Base-by-base conservation (phyloP, 2,113 vertebrate species). In the Atherinomorus stipes region DNA sequence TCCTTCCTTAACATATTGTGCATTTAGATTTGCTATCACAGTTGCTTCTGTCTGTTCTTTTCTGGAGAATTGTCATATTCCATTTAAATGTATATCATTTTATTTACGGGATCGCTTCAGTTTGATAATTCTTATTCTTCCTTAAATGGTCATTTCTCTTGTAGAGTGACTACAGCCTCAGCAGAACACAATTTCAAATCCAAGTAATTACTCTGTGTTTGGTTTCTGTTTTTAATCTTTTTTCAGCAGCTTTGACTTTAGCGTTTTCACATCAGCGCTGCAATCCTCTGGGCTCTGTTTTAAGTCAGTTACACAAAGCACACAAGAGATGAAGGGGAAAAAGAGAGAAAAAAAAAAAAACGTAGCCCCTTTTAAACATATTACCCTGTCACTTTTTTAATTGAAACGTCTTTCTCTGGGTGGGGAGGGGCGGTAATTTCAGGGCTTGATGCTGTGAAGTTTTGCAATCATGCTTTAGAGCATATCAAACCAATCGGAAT, bases 361-460 rank as follows among this genome's bases (percentile, higher is more conserved):
- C 57, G 23, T 40, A 61, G 64, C 64, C 42, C 21, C 37, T 62
- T 53, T 38, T 16, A 68, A 69, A 64, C 64, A 57, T 34, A 69
- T 63, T 38, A 59, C n/a, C 38, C n/a, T 71, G 65, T 53, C 68
- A 49, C 18, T 31, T 15, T 56, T 70, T 80, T 72, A 63, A 79
- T 74, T 81, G 69, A 66, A 77, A 83, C 71, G 18, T 71, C 47
- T 64, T 50, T 65, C 59, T 26, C 21, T 7, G 52, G 6, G 57
- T 7, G 13, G n/a, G 34, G 4, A 18, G 5, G 19, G 62, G n/a
- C n/a, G n/a, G 56, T 54, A 31, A 77, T 72, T 49, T 70, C 18
- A 40, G 60, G 60, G 21, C 31, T 50, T 72, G 38, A 72, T 2
- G 23, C 7, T 1, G 1, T 42, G 16, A 58, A 18, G 40, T 79